These are phyloP conservation scores for Fistularia tabacaria DNA, from an alignment of 2,797 vertebrate species.

Conservation along the genomic window DNA sequence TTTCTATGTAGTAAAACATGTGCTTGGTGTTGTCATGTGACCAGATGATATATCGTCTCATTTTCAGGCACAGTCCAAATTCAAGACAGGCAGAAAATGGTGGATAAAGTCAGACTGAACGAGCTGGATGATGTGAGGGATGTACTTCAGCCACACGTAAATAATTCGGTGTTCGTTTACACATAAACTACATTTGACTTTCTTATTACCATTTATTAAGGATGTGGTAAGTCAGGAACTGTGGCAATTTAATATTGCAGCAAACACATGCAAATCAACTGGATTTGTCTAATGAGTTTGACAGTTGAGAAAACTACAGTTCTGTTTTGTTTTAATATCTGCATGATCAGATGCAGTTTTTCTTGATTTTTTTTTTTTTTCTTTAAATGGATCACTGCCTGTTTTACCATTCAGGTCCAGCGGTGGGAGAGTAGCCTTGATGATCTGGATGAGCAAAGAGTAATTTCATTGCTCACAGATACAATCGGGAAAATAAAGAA, in stretches of 20 bases:
- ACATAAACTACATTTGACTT: constrained; percentile 30
- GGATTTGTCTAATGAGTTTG: too few relatives aligned
- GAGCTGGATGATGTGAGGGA: constrained; percentile 73
- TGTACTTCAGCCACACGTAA: constrained; percentile 71
- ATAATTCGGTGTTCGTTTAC: constrained; percentile 29
- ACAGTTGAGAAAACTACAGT: too few relatives aligned
- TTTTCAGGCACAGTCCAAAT: constrained; percentile 83
- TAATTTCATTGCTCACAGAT: constrained; percentile 51
- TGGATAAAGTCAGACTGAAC: constrained; percentile 69
- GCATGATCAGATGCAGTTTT: neutral
- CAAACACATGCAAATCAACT: too few relatives aligned
- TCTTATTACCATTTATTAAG: neutral
- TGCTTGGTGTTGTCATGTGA: too few relatives aligned
- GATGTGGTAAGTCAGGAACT: too few relatives aligned
- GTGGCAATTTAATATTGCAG: too few relatives aligned
- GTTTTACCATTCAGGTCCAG: constrained; percentile 2
- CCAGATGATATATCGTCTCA: neutral
- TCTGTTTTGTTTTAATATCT: neutral
- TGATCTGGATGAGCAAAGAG: constrained; percentile 51
- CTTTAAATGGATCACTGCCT: neutral
- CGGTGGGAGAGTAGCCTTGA: constrained; percentile 21
- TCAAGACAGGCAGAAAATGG: constrained; percentile 78
- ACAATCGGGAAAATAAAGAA: constrained; percentile 66
- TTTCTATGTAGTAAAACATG: too few relatives aligned
- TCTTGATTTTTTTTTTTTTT: neutral